Evolutionary conservation across 2,797 vertebrate species (phyloP), one percentile per base, ranked within the genome.

Genomic region (Danio jaintianensis): DNA sequence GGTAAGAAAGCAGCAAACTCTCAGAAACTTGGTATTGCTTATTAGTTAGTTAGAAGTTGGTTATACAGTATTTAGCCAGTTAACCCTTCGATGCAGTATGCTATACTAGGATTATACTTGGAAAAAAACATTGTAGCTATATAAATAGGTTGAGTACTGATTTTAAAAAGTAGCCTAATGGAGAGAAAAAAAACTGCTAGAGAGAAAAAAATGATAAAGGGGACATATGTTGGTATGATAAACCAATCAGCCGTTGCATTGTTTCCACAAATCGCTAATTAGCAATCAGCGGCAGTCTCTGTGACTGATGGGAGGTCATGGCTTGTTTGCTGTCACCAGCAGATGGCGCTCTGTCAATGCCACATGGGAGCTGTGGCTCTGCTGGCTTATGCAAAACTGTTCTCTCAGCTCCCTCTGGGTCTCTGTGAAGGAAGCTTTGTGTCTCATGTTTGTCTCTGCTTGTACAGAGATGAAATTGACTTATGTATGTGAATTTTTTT

Each of bases 291-390:
- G 20, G 12, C 15, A 48, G 47, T 47, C 22, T 29, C 8, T 56
- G 7, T 76, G 67, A 64, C 53, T 29, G 70, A 75, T 63, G 47
- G 38, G 48, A 79, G 69, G 69, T 43, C 69, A 62, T 36, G 42
- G 22, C 22, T 43, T 72, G 50, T 73, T 71, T 73, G 16, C 22
- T 72, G 38, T 55, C 59, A 61, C 81, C 81, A 82, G 75, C 81
- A 82, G 81, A 82, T 75, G 76, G 81, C 69, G 81, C 75, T 82
- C 75, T 82, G 38, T 75, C 45, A 73, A 66, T 82, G 69, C 58
- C 81, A 73, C 75, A 67, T 73, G 71, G 75, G 62, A 74, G 18
- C n/a, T 22, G 43, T 70, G 66, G 36, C 45, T 68, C 52, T 52
- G 55, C 29, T 50, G 40, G 63, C 36, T n/a, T 16, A 42, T 42